Evolutionary conservation across 2,113 vertebrate species (phyloP).

Genomic region (Tetrax tetrax): DNA sequence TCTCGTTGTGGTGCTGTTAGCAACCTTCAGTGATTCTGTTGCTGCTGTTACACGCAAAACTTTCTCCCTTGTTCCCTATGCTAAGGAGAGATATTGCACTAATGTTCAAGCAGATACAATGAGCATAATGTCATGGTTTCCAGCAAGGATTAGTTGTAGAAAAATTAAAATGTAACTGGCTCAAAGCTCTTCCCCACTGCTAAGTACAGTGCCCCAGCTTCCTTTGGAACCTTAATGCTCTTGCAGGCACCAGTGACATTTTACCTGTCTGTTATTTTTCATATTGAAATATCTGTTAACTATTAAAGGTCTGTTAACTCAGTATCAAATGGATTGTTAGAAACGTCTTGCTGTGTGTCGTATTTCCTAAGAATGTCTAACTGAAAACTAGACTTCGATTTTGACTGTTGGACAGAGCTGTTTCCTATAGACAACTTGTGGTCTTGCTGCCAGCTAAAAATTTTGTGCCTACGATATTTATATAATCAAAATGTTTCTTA

Average conservation of each 20-base stretch:
- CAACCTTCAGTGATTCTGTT: neutral
- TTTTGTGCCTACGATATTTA: neutral
- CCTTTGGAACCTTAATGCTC: neutral
- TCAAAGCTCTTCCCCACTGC: neutral
- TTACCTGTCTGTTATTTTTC: neutral
- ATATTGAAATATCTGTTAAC: neutral
- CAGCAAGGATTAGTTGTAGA: neutral
- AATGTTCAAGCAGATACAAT: too few species aligned
- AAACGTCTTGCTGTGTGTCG: fast-evolving
- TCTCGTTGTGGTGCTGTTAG: neutral
- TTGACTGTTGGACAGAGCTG: neutral
- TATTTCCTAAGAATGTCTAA: neutral
- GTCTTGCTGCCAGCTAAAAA: neutral
- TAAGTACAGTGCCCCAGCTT: neutral
- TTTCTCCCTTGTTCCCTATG: fast-evolving
- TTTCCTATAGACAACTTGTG: neutral
- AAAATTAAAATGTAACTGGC: neutral
- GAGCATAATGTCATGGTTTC: too few species aligned
- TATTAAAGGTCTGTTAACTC: neutral
- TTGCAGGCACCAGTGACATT: neutral
- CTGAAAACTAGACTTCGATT: neutral
- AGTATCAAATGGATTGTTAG: neutral
- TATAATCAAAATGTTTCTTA: neutral
- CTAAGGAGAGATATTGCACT: neutral
- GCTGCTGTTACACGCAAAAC: neutral